Evolutionary conservation across 2,113 vertebrate genomes (phyloP), one percentile per base, ranked within the genome.

Genomic region (Eulemur rufifrons): DNA sequence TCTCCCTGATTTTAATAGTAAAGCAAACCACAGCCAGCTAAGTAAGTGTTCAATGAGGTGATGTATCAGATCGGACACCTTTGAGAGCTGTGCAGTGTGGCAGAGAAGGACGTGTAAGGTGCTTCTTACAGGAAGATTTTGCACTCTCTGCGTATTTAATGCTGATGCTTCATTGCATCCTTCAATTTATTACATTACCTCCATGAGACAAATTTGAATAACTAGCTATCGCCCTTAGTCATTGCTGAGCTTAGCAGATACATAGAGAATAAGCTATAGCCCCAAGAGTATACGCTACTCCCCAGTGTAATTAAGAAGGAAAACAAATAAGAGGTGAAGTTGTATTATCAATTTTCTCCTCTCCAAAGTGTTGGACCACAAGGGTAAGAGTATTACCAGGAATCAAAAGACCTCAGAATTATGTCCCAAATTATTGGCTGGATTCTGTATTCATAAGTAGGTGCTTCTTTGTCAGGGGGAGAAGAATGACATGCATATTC

Each of bases 221-320:
- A 97, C 86, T 73, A 87, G 56, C 56, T 90, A 64, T 94, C 96
- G 66, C 64, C 82, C 50, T 96, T 97, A 91, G 81, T 96, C 90
- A 93, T 45, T 96, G 97, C 97, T 98, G 92, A 95, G 52, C 86
- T 98, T 96, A 97, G 95, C 96, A 94, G 81, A 91, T 37, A 27
- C 15, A 18, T 59, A 84, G 93, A 78, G 86, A 95, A 74, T 80
- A 91, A 95, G 34, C 73, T 18, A 34, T 82, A 80, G 80, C 59
- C 88, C 78, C 73, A 76, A 15, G 88, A 86, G 91, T n/a, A 45
- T 45, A 47, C 23, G 21, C 56, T 80, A 29, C 82, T 73, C 91
- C 78, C 78, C 14, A 39, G 73, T 71, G 86, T 95, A 76, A 94
- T 91, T 92, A 78, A 47, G 66, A 80, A 93, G 77, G 56, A 76